Base-by-base conservation (phyloP, 2,113 vertebrate species). In the Laticauda laticaudata region DNA sequence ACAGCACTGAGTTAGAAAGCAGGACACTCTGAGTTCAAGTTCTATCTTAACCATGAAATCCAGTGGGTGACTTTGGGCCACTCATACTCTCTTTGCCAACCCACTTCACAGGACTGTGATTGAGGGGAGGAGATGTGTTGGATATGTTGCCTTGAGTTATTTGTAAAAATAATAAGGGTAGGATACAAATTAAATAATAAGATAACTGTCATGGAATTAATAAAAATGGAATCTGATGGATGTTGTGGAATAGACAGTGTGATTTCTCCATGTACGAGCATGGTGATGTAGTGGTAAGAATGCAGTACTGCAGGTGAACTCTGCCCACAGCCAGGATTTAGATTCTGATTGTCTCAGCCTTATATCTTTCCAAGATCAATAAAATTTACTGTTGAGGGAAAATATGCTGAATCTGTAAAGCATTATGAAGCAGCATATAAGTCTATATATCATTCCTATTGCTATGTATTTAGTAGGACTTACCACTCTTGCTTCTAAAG, bases 401-500 rank as follows among this genome's bases (percentile, higher is more conserved):
- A 24, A 69, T 69, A 14, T n/a, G 61, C 29, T 69, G 12, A 69
- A 69, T n/a, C 29, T n/a, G 29, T 69, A 69, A 69, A 69, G 29
- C 12, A 15, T 14, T 12, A 1, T 69, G 64, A 69, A 34, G 14
- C 64, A 34, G 64, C 6, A 34, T 34, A 34, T 69, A 69, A 69
- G 29, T 69, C 14, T 69, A 34, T 2, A 15, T 69, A 5, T 34
- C 29, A 69, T 69, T 69, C 4, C 5, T 6, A 69, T 69, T 69
- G 64, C 29, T 69, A 69, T n/a, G 24, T 26, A 39, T 61, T 75
- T 81, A 12, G 18, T 91, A 24, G 4, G 21, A 97, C 98, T 95
- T 89, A 99, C 98, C 98, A 98, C 99, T 98, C 98, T 95, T 86
- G 98, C 97, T 96, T 99, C 98, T 24, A 99, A 98, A 93, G 99